Evolutionary conservation across 2,113 vertebrate genomes (phyloP), one percentile per base, ranked within the genome.

Genomic region (Erythrocercus mccallii): DNA sequence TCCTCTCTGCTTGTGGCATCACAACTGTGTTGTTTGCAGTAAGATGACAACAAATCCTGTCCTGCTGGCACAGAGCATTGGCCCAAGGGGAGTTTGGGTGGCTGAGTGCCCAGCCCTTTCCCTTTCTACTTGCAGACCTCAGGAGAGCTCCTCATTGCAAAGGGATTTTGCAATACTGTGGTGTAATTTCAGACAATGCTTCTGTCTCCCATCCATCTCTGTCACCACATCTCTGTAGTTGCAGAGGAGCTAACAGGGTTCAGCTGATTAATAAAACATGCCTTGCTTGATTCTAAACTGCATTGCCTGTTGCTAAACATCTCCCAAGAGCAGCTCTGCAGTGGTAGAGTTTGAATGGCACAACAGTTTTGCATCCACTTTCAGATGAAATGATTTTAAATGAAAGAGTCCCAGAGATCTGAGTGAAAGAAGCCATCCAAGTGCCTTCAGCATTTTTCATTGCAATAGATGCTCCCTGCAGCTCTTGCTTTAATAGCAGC

Each of bases 201-300:
- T 14, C 45, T 42, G 70, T 72, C 48, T 85, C 33, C 62, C 80
- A 58, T 88, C 74, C 60, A 12, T 72, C 68, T 88, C 51, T 74
- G 38, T 70, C 33, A 0, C 64, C 0, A 0, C 3, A 1, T 50
- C 68, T 86, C 56, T 60, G n/a, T 61, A 31, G 78, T 5, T 80
- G 42, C 50, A 80, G 42, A 15, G 71, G 45, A 81, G 45, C 40
- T 81, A 58, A 50, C 17, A 37, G 89, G 48, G 61, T 78, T 40
- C 89, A 81, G 70, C 61, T 91, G 54, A 35, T 71, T 77, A 74
- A 48, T 84, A 82, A 91, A 87, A 57, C 45, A 65, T 0, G 6
- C 8, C 1, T 28, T 73, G 27, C 72, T 91, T 30, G 15, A 33
- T 69, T 86, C 85, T 86, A 44, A 79, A 74, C 60, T 64, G 27